Evolutionary conservation across 2,888 invertebrate genomes (phyloP), one percentile per base, ranked within the genome.

Genomic region (Temnothorax unifasciatus): DNA sequence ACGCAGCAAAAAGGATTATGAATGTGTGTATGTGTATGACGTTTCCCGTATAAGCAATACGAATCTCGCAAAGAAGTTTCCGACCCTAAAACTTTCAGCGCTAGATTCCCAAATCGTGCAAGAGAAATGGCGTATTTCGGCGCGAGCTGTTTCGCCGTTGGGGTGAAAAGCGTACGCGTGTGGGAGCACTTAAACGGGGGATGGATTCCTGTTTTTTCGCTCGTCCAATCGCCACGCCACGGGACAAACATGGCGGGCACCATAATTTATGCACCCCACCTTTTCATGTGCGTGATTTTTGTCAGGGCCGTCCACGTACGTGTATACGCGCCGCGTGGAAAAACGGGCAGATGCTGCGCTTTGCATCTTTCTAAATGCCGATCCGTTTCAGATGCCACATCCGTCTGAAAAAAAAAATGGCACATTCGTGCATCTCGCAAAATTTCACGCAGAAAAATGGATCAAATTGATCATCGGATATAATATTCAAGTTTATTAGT

Each of bases 201-300:
- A 88, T 88, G 87, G 85, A 88, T 90, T 85, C 73, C 79, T 86
- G 88, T 89, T 88, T 89, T 89, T 88, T 86, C 87, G 86, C 86
- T 86, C 88, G 87, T 79, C 91, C 90, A 91, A 91, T 90, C 88
- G 89, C 88, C 88, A 90, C 89, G 76, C 69, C 86, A 89, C 86
- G 85, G 85, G 88, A 90, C 87, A 88, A 92, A 91, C 90, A 92
- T 92, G 91, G 91, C 92, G 92, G 64, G 81, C 85, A n/a, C 79
- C 85, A 84, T 92, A 92, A 92, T 92, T 90, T 92, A 92, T 92
- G 91, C 92, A 92, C 92, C 92, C 92, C 87, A 87, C 85, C 87
- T 86, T 68, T 68, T 89, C 85, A 83, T 85, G 88, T 88, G 88
- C 87, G 90, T 91, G 90, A 90, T 90, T 90, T 91, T 90, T 85